Percentiles rank a stretch among this genome's conserved stretches.
These are phyloP conservation scores for Centroberyx gerrardi DNA, from an alignment of 2,797 vertebrate genomes.

Conservation along the genomic window DNA sequence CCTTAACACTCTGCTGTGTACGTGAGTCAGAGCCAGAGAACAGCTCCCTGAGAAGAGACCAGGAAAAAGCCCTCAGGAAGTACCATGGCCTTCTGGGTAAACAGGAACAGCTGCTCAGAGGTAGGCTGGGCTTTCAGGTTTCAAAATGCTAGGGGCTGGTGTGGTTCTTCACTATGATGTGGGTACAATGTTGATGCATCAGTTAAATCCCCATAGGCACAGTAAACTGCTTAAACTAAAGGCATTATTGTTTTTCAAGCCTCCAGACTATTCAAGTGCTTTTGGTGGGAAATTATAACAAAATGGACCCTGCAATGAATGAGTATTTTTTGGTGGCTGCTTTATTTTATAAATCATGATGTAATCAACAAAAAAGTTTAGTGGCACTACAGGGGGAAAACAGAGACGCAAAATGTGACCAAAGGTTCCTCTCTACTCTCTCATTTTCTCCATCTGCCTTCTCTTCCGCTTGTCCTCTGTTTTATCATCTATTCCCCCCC, in stretches of 20 bases:
- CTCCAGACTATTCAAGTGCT: no score
- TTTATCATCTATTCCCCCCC: background rate
- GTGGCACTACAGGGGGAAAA: no score
- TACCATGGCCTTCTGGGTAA: conserved; percentile 94
- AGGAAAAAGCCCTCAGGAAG: conserved; percentile 95
- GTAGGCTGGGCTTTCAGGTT: conserved; percentile 73
- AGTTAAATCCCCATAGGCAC: no score
- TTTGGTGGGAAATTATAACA: no score
- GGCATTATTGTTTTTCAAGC: no score
- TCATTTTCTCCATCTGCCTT: background rate
- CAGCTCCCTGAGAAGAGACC: conserved; percentile 93
- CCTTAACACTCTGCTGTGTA: conserved; percentile 69
- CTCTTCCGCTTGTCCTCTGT: background rate
- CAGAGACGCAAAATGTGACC: no score
- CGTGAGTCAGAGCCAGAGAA: conserved; percentile 95
- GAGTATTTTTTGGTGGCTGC: no score
- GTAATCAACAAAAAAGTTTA: background rate
- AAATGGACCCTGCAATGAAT: no score
- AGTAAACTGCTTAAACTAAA: no score
- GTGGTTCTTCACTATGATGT: background rate
- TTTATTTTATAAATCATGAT: background rate
- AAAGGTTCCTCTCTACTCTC: background rate
- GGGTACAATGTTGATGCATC: no score
- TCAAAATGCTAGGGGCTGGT: background rate
- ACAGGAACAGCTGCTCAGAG: conserved; percentile 96